Evolutionary conservation across 2,113 vertebrate species (phyloP).

Genomic region (Xenotilapia flavipinnis): DNA sequence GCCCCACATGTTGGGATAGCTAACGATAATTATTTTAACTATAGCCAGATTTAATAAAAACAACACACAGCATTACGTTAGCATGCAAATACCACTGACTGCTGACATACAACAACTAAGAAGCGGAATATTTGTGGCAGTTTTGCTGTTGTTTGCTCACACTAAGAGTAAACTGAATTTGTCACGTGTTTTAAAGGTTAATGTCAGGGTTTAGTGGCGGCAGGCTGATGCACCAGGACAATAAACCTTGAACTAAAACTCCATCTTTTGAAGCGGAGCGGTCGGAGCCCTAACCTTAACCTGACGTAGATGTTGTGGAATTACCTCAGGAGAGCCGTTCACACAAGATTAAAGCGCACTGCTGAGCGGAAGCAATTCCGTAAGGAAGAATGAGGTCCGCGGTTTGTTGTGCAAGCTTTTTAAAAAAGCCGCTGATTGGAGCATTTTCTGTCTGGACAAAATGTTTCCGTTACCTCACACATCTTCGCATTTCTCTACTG

Average conservation of each 20-base stretch:
- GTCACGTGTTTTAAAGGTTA: neutral
- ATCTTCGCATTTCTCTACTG: neutral
- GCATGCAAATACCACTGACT: neutral
- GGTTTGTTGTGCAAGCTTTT: neutral
- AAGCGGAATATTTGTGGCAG: fast-evolving
- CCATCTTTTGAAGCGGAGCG: neutral
- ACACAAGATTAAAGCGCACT: neutral
- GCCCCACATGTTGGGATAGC: neutral
- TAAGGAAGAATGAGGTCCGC: neutral
- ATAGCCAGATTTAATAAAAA: neutral
- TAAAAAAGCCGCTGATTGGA: neutral
- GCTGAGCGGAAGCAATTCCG: neutral
- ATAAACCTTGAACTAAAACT: neutral
- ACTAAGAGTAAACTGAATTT: neutral
- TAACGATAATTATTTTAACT: neutral
- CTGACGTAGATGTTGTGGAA: neutral
- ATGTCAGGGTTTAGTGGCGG: neutral
- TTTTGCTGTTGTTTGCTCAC: neutral
- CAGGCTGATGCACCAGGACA: neutral
- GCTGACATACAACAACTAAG: neutral
- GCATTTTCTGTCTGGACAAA: neutral
- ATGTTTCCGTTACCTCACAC: neutral
- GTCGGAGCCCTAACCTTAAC: neutral
- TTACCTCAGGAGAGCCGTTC: neutral
- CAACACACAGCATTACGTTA: neutral